Percentiles rank a stretch among this genome's conserved stretches.
phyloP scores from a whole-genome alignment of 2,888 invertebrate species.

The Polietes domitor region DNA sequence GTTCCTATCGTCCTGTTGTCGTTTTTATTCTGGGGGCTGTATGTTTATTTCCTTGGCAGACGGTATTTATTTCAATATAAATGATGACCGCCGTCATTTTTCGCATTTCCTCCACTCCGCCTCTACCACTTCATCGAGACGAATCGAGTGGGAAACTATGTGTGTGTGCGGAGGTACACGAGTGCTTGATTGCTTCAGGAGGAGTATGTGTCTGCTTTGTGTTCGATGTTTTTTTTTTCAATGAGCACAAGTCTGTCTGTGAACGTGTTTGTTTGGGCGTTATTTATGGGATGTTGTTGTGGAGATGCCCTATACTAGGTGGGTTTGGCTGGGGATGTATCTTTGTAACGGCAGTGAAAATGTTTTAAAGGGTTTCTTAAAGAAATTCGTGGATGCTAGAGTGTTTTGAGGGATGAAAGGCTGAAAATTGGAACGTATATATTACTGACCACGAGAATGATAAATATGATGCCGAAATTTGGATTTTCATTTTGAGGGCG shows the following conservation, averaged over 20 bases:
- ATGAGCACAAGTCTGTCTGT: background rate
- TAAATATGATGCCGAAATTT: too few relatives aligned
- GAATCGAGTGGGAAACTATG: background rate
- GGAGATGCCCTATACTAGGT: slow-evolving; percentile 13
- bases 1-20: background rate
- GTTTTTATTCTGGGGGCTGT: slow-evolving; percentile 49
- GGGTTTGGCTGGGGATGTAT: background rate
- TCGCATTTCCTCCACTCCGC: background rate
- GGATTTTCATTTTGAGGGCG: too few relatives aligned
- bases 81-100: slow-evolving; percentile 62
- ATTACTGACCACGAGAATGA: too few relatives aligned
- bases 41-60: slow-evolving; percentile 63
- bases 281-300: slow-evolving; percentile 57
- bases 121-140: background rate
- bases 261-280: slow-evolving; percentile 37
- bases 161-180: background rate
- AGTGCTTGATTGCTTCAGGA: background rate
- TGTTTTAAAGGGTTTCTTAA: too few relatives aligned
- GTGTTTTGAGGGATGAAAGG: too few relatives aligned
- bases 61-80: slow-evolving; percentile 64
- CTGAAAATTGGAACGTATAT: too few relatives aligned
- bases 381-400: too few relatives aligned
- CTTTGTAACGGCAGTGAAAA: too few relatives aligned
- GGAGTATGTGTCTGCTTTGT: slow-evolving; percentile 38
- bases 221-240: slow-evolving; percentile 11